Evolutionary conservation across 2,797 vertebrate genomes (phyloP).

Genomic region (Mycteria americana): DNA sequence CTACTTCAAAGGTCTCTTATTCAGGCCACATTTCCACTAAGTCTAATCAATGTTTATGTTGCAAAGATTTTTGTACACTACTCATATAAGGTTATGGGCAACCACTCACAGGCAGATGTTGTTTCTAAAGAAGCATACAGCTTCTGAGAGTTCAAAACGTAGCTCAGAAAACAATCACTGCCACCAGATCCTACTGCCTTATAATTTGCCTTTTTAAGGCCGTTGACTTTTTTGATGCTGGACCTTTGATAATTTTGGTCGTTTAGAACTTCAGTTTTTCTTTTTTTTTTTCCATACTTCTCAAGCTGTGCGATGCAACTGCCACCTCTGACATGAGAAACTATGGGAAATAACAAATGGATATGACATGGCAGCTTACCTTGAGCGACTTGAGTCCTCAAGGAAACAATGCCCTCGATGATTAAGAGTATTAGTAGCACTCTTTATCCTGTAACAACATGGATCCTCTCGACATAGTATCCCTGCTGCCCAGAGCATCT

Average conservation of each 20-base stretch:
- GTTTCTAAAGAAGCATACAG: neutral
- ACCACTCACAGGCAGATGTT: neutral
- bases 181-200: neutral
- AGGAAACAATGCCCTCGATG: neutral
- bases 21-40: neutral
- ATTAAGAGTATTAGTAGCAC: neutral
- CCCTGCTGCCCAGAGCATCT: neutral
- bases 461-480: rapidly evolving
- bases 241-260: neutral
- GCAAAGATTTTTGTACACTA: neutral
- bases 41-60: neutral
- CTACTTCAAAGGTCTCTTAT: neutral
- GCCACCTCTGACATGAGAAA: neutral
- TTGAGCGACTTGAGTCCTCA: neutral
- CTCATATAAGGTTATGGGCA: neutral
- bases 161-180: neutral
- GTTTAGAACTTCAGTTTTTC: neutral
- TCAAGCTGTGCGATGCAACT: neutral
- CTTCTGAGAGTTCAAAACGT: neutral
- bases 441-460: rapidly evolving
- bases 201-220: neutral
- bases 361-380: conserved; percentile 1
- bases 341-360: neutral
- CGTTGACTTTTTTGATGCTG: neutral
- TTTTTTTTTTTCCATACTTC: neutral